Evolutionary conservation across 92 coral and sea anemone species (phyloP), one percentile per base, ranked within the genome.

Genomic region (Ricordea florida): DNA sequence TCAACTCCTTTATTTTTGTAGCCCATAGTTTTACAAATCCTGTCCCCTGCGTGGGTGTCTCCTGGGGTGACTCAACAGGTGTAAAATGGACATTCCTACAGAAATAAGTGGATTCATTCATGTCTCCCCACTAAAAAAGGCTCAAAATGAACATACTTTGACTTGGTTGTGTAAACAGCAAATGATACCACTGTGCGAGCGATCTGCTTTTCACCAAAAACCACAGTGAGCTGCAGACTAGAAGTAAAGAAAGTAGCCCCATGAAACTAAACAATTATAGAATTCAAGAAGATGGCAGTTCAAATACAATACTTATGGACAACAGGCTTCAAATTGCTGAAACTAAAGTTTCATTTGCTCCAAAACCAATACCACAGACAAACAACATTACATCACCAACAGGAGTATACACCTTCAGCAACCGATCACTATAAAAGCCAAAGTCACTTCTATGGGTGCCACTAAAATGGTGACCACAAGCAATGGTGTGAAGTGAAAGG

Each of bases 401-500:
- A 32, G 73, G 73, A 62, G 82, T 62, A n/a, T n/a, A 37, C 82
- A 76, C 63, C 49, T 31, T 28, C 85, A 79, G 27, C 79, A 79
- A 50, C 79, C 67, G 33, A 48, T 69, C 43, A 65, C 74, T 50
- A 42, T 78, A 45, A 55, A 46, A 40, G 85, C 78, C 31, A 80
- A 69, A 80, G 85, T 69, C 34, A 58, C 53, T 38, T 18, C 25
- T 30, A 32, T 80, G 32, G 53, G 78, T 57, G 79, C 38, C 29
- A 36, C 33, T 29, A 35, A 56, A 47, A 68, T 4, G 28, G 72
- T 60, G 23, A 56, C 58, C 52, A 66, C 57, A 57, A 21, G 26
- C 28, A 41, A 72, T 50, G 79, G 70, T 38, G 58, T 57, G 44
- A 58, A 68, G 49, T 20, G 41, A 40, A 69, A 80, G 32, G 81